Evolutionary conservation across 1,140 invertebrate species (phyloP).

Genomic region (Forficula auricularia): DNA sequence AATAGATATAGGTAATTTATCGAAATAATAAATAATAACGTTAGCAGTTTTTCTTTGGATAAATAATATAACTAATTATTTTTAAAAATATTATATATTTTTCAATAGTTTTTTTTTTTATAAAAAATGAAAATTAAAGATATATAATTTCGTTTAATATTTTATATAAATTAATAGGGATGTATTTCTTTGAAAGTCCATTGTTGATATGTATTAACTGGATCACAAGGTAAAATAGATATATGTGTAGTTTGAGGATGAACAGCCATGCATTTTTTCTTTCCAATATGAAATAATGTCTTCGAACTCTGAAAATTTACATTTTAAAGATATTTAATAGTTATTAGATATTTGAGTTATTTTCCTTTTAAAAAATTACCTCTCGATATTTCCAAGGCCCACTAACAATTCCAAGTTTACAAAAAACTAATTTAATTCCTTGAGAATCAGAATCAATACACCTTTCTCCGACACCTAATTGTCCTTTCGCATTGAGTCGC

Average conservation of each 20-base stretch:
- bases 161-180: constrained; percentile 52
- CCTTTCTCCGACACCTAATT: constrained; percentile 85
- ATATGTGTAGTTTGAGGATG: constrained; percentile 65
- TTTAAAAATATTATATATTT: too few relatives aligned
- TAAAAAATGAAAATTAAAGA: too few relatives aligned
- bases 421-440: constrained; percentile 73
- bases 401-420: constrained; percentile 74
- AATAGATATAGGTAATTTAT: too few relatives aligned
- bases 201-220: constrained; percentile 70
- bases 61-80: too few relatives aligned
- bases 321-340: constrained; percentile 4
- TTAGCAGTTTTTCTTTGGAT: too few relatives aligned
- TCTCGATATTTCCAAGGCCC: constrained; percentile 83
- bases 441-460: constrained; percentile 79
- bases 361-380: constrained; percentile 22
- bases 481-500: constrained; percentile 80
- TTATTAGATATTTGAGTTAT: constrained; percentile 2
- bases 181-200: constrained; percentile 68
- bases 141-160: too few relatives aligned
- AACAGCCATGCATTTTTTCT: constrained; percentile 69
- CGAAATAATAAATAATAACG: too few relatives aligned
- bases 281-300: constrained; percentile 58
- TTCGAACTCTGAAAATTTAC: constrained; percentile 36
- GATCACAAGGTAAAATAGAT: constrained; percentile 60
- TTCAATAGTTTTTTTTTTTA: too few relatives aligned